These are phyloP conservation scores for Zeus faber DNA, from an alignment of 2,113 vertebrate species.

Conservation along the genomic window DNA sequence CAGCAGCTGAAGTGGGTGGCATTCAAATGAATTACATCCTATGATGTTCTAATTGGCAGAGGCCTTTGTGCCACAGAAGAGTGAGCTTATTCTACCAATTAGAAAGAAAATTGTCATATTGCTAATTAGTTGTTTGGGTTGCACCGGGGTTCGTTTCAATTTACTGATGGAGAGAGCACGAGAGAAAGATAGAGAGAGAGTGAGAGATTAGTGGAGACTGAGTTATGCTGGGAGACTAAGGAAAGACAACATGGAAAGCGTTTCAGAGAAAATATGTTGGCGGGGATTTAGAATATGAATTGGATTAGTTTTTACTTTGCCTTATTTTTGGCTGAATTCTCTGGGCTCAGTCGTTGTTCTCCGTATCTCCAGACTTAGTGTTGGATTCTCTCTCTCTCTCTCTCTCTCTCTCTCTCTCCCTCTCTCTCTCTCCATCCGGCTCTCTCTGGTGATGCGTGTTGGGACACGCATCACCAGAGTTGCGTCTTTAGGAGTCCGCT, in stretches of 20 bases:
- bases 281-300: constrained; percentile 8
- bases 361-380: constrained; percentile 7
- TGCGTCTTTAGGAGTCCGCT: constrained; percentile 20
- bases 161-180: constrained; percentile 13
- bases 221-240: no score
- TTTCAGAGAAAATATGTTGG: constrained; percentile 1
- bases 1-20: constrained; percentile 2
- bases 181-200: constrained; percentile 1
- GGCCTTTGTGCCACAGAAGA: constrained; percentile 28
- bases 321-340: constrained; percentile 21
- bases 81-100: constrained; percentile 41
- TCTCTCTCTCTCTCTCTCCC: constrained; percentile 4
- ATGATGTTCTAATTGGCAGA: constrained; percentile 4
- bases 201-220: constrained; percentile 8
- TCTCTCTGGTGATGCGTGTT: constrained; percentile 11
- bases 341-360: constrained; percentile 6
- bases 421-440: constrained; percentile 1
- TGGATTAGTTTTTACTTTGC: constrained; percentile 13
- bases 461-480: background rate
- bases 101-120: constrained; percentile 21
- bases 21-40: constrained; percentile 17
- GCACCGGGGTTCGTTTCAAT: constrained; percentile 7
- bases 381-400: constrained; percentile 6
- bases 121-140: constrained; percentile 31
- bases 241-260: no score